Percentiles rank a stretch among this genome's conserved stretches.
These are phyloP conservation scores for Perithous albicinctus DNA, from an alignment of 2,888 invertebrate genomes.

Conservation along the genomic window DNA sequence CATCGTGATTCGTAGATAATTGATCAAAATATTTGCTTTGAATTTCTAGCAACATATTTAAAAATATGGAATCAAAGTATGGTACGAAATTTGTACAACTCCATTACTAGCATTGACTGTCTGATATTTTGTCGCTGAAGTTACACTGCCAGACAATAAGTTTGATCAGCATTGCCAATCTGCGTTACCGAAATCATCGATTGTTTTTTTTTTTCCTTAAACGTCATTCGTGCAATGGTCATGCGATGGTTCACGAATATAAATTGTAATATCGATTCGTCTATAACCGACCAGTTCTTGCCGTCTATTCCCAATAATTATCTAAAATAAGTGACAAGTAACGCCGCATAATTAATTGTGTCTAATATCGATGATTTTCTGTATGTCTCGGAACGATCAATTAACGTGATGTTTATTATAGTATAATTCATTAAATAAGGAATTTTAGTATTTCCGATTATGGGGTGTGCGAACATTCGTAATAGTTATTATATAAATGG, in stretches of 20 bases:
- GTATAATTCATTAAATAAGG: conserved; percentile 52
- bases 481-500: conserved; percentile 39
- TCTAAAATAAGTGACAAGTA: conserved; percentile 42
- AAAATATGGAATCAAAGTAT: conserved; percentile 28
- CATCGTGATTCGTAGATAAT: background rate
- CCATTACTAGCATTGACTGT: conserved; percentile 48
- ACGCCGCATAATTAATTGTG: conserved; percentile 54
- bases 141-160: conserved; percentile 69
- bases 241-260: background rate
- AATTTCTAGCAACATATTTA: background rate
- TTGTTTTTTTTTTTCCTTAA: conserved; percentile 5
- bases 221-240: background rate
- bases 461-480: conserved; percentile 44
- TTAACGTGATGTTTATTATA: conserved; percentile 53
- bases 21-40: background rate
- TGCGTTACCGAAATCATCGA: conserved; percentile 35
- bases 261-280: conserved; percentile 26
- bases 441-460: conserved; percentile 53
- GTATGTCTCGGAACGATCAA: conserved; percentile 48
- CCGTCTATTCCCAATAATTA: conserved; percentile 25
- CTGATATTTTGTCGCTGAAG: conserved; percentile 64
- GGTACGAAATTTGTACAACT: conserved; percentile 44
- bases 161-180: conserved; percentile 32
- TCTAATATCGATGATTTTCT: conserved; percentile 59
- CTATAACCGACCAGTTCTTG: conserved; percentile 33